Conservation (phyloP, 2,797 vertebrate genomes). For the Amblyraja radiata region DNA sequence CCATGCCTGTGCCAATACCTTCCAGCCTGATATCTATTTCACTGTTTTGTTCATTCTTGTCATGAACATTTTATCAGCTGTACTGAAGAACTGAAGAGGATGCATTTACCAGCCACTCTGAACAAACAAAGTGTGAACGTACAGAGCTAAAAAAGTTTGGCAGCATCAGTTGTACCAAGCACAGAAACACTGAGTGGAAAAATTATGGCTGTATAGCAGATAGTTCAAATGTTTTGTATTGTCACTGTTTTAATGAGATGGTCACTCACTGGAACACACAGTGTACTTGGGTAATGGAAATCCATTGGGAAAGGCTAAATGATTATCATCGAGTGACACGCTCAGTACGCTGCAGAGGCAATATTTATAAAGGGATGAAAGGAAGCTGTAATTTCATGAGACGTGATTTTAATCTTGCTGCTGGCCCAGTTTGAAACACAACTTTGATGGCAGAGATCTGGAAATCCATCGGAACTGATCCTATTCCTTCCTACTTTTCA, state of each 20-base stretch:
- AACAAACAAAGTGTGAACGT: background rate
- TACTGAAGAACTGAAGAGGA: background rate
- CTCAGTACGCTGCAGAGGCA: background rate
- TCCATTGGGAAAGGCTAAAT: background rate
- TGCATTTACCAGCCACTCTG: background rate
- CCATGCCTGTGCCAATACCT: background rate
- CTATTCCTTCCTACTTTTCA: background rate
- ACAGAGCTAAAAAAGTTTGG: background rate
- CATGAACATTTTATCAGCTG: background rate
- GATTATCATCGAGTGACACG: constrained; percentile 11
- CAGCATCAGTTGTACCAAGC: background rate
- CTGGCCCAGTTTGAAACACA: background rate
- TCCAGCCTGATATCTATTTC: constrained; percentile 18
- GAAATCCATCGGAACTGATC: background rate
- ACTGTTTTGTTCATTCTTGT: constrained; percentile 8
- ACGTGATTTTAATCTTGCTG: background rate
- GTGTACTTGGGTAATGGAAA: background rate
- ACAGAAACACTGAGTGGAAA: background rate
- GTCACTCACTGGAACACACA: constrained; percentile 15
- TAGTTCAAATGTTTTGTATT: background rate
- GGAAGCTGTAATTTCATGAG: background rate
- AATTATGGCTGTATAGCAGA: background rate
- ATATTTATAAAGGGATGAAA: background rate
- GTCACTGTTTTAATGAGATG: constrained; percentile 30
- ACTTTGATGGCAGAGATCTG: background rate